These are phyloP conservation scores for Thereva nobilitata DNA, from an alignment of 2,888 invertebrate species.

Conservation along the genomic window DNA sequence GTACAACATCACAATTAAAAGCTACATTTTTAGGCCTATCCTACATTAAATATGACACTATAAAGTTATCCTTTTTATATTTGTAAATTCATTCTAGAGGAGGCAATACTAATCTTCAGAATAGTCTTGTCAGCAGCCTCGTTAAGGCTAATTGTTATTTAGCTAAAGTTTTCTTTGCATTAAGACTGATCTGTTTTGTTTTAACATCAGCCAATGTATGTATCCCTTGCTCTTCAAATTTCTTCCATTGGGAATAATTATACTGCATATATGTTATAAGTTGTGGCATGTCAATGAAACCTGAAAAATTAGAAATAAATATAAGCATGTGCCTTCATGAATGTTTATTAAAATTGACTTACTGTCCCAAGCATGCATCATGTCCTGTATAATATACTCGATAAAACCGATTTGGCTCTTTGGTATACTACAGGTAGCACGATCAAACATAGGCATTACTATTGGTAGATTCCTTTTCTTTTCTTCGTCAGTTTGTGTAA, in stretches of 20 bases:
- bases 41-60: slow-evolving; percentile 26
- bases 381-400: slow-evolving; percentile 95
- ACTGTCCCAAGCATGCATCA: slow-evolving; percentile 98
- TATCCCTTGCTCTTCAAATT: slow-evolving; percentile 76
- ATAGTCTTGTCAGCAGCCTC: slow-evolving; percentile 49
- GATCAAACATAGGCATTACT: slow-evolving; percentile 98
- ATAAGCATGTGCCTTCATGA: not conserved
- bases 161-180: slow-evolving; percentile 49
- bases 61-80: slow-evolving; percentile 2
- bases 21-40: slow-evolving; percentile 3
- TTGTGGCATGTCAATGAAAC: slow-evolving; percentile 92
- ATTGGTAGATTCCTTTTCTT: slow-evolving; percentile 86
- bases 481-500: slow-evolving; percentile 96
- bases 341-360: slow-evolving; percentile 46
- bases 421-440: slow-evolving; percentile 92
- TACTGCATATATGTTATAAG: slow-evolving; percentile 79
- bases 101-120: slow-evolving; percentile 8
- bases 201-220: slow-evolving; percentile 73
- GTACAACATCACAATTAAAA: slow-evolving; percentile 7
- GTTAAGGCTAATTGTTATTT: slow-evolving; percentile 57
- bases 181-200: slow-evolving; percentile 56
- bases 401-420: slow-evolving; percentile 97
- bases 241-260: slow-evolving; percentile 92
- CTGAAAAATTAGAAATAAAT: slow-evolving; percentile 60
- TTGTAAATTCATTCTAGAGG: not conserved